A percentile compares a stretch with the other conserved stretches of the same genome.
phyloP scores from a whole-genome alignment of 2,888 invertebrate genomes.

The Venusia cambrica region DNA sequence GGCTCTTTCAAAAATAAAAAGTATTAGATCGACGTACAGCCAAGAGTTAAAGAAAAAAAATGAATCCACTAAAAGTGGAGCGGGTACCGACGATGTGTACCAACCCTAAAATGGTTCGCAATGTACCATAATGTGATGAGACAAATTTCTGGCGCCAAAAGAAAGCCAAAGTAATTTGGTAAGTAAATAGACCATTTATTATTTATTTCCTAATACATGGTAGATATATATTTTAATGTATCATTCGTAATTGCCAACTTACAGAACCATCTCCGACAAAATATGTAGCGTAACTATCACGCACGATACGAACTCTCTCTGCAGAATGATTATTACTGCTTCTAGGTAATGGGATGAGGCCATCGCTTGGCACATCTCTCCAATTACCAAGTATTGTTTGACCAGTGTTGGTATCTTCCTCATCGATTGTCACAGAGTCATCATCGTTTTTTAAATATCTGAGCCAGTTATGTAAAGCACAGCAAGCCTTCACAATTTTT shows the following conservation, averaged over 20 bases:
- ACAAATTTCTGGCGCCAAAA: conserved; percentile 2
- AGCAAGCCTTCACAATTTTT: conserved; percentile 22
- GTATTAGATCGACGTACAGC: conserved; percentile 19
- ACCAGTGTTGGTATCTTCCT: conserved; percentile 16
- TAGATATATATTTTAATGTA: conserved; percentile 1
- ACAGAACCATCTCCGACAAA: conserved; percentile 27
- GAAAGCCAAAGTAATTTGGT: conserved; percentile 2
- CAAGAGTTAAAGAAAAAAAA: conserved; percentile 19
- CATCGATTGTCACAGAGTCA: conserved; percentile 17
- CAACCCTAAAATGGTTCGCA: conserved; percentile 6
- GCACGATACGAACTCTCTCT: conserved; percentile 11
- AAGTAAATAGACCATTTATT: conserved; percentile 4
- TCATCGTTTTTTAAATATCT: conserved; percentile 15
- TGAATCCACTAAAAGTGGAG: conserved; percentile 13
- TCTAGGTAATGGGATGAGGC: conserved; percentile 13
- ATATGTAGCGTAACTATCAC: conserved; percentile 24
- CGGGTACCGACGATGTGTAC: conserved; percentile 9
- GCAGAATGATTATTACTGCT: conserved; percentile 14
- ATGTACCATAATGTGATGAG: conserved; percentile 1
- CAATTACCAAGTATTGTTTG: conserved; percentile 15
- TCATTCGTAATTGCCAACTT: conserved; percentile 24
- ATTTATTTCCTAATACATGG: conserved; percentile 1
- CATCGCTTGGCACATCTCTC: conserved; percentile 22
- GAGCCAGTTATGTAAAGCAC: conserved; percentile 31
- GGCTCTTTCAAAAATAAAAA: conserved; percentile 24